Evolutionary conservation across 2,888 invertebrate genomes (phyloP), one percentile per base, ranked within the genome.

Genomic region (Bombylius major): DNA sequence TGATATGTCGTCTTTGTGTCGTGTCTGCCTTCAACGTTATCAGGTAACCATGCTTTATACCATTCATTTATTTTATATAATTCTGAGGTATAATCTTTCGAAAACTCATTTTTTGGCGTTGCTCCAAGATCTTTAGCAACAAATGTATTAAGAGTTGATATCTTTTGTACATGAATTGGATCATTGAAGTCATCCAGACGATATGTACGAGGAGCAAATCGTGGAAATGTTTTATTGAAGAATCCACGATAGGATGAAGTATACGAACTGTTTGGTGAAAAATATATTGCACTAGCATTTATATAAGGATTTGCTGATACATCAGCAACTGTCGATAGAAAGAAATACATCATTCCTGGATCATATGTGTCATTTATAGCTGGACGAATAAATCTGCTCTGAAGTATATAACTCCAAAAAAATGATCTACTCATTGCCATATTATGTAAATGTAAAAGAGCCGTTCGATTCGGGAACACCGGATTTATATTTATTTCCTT

Each of bases 281-380:
- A 98, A 71, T 96, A 95, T 61, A 97, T 82, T 0, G 94, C 87
- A 70, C 93, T 93, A 55, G 94, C 89, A 69, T 95, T 95, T 61
- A 95, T 87, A 63, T 87, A 86, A 0, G 89, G 87, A 74, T 94
- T 96, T 0, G 95, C 82, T 0, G 96, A 89, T 0, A 98, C 90
- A 71, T 98, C 97, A 0, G 98, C 95, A 1, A 95, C 89, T 0
- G 93, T 87, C 0, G 96, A 95, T 48, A 97, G 76, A 69, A 95
- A 94, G 68, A 94, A 94, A 69, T 97, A 97, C 92, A 96, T 93
- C 86, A 98, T 91, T 54, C 97, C 97, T 0, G 97, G 97, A 75
- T 97, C 96, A 64, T 92, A 91, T 0, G 92, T 90, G 66, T 92
- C 91, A 69, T 91, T 92, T 32, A 89, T 90, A 1, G 89, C 90